Conservation (phyloP, 35 echinoderm and acorn worm genomes). For the Holothuria glaberrima region DNA sequence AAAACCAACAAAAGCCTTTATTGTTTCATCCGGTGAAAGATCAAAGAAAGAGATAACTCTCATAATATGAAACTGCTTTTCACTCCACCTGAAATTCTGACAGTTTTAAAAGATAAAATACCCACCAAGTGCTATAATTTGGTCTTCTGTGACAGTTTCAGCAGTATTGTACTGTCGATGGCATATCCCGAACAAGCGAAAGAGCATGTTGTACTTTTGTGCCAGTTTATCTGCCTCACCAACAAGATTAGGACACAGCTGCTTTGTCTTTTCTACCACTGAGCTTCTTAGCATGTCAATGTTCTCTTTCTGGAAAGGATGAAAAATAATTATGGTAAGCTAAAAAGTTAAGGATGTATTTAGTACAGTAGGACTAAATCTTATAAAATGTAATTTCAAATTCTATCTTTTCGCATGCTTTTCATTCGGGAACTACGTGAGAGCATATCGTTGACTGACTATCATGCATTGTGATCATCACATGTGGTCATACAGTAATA, state of each 20-base stretch:
- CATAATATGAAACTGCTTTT: neutral
- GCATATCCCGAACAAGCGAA: conserved; percentile 33
- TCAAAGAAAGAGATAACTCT: neutral
- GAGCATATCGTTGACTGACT: no score
- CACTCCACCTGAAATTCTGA: neutral
- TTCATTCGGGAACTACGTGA: no score
- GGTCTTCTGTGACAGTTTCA: neutral
- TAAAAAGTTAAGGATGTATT: neutral
- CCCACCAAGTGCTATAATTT: conserved; percentile 3
- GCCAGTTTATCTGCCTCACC: neutral
- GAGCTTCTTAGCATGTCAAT: conserved; percentile 13
- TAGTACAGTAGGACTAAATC: no score
- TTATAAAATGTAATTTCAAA: no score
- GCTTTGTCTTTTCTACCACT: neutral
- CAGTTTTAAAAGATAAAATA: neutral
- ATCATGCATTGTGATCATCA: no score
- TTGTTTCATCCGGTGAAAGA: conserved; percentile 8
- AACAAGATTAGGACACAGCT: conserved; percentile 2
- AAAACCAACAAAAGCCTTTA: neutral
- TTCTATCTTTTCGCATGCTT: no score
- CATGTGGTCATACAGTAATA: neutral
- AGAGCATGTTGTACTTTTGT: conserved; percentile 1
- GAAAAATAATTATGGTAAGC: neutral
- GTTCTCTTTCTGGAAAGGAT: conserved; percentile 44
- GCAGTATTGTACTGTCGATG: conserved; percentile 23